Conservation (phyloP, 2,113 vertebrate genomes). For the Mus musculus region GRCm39 chr9:20528501-20529000, state of each 20-base stretch:
- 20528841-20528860: background rate
- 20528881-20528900: background rate
- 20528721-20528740: background rate
- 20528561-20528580: background rate
- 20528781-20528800: background rate
- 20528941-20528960: background rate
- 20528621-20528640: background rate
- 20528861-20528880: background rate
- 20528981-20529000: background rate
- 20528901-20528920: background rate
- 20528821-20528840: background rate
- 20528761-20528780: background rate
- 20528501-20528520: background rate
- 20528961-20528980: background rate
- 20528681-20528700: background rate
- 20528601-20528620: background rate
- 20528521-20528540: background rate
- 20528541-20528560: background rate
- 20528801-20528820: no score
- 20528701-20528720: no score
- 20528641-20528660: background rate
- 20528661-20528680: background rate
- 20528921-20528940: background rate
- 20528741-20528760: background rate
- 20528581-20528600: background rate